Conservation (phyloP, 2,797 vertebrate species). For the Macropodus opercularis region DNA sequence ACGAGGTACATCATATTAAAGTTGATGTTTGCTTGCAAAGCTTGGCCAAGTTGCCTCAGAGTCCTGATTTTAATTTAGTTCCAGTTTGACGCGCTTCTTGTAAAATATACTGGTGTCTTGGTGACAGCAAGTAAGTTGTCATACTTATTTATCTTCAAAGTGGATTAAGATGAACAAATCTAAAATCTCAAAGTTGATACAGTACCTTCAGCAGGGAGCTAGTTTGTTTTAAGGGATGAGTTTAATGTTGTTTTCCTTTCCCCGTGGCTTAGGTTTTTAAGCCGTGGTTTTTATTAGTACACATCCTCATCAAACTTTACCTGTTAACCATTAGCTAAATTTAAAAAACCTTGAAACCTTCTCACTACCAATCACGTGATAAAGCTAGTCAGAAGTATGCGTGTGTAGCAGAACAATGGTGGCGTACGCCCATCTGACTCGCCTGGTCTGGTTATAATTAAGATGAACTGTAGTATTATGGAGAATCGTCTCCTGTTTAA, state of each 20-base stretch:
- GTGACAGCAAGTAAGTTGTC: slow-evolving; percentile 33
- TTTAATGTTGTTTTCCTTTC: slow-evolving; percentile 25
- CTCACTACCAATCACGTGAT: slow-evolving; percentile 1
- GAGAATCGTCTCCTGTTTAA: slow-evolving; percentile 40
- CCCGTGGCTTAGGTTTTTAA: slow-evolving; percentile 20
- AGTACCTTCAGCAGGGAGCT: slow-evolving; percentile 31
- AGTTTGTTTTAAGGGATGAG: slow-evolving; percentile 15
- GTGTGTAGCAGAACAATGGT: slow-evolving; percentile 24
- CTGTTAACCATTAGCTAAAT: slow-evolving; percentile 32
- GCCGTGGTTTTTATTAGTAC: slow-evolving; percentile 28
- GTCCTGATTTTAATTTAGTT: not conserved
- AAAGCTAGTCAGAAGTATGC: slow-evolving; percentile 29
- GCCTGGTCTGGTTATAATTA: slow-evolving; percentile 61
- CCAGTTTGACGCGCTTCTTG: slow-evolving; percentile 3
- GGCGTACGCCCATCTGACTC: slow-evolving; percentile 48
- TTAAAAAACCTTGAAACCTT: slow-evolving; percentile 27
- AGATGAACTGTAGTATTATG: slow-evolving; percentile 43
- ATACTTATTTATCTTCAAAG: slow-evolving; percentile 43
- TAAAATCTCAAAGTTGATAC: slow-evolving; percentile 24
- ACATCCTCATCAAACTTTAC: slow-evolving; percentile 25
- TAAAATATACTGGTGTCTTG: slow-evolving; percentile 21
- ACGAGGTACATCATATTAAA: too few species aligned
- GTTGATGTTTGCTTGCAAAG: too few species aligned
- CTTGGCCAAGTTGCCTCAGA: too few species aligned
- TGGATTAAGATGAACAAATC: slow-evolving; percentile 35